Evolutionary conservation across 2,113 vertebrate genomes (phyloP).

Genomic region (Meleagris gallopavo): DNA sequence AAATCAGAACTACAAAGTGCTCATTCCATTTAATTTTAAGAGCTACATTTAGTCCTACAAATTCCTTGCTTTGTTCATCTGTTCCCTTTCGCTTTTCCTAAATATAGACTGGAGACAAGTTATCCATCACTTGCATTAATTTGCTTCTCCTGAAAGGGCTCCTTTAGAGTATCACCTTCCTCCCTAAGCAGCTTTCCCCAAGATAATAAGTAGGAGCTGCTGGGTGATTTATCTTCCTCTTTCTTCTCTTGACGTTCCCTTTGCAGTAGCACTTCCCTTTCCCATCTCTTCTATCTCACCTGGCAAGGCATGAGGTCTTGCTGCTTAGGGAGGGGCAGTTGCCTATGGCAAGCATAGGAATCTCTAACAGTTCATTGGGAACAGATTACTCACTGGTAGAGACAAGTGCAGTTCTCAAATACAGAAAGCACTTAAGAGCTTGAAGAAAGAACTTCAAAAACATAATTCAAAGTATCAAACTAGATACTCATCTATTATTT

Average conservation of each 20-base stretch:
- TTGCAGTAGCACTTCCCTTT: background rate
- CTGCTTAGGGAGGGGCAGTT: background rate
- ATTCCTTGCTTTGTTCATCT: background rate
- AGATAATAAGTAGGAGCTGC: background rate
- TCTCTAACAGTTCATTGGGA: background rate
- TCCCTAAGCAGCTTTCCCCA: background rate
- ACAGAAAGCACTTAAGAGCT: background rate
- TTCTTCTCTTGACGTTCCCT: background rate
- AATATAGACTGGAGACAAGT: background rate
- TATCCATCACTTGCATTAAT: background rate
- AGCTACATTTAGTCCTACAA: background rate
- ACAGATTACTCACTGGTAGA: background rate
- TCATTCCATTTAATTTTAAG: background rate
- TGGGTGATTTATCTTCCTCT: background rate
- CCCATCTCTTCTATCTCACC: background rate
- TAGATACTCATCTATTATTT: constrained; percentile 48
- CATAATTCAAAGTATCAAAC: background rate
- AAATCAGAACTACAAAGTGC: background rate
- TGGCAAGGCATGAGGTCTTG: background rate
- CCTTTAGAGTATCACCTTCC: background rate
- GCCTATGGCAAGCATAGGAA: background rate
- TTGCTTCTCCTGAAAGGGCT: background rate
- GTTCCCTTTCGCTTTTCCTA: background rate
- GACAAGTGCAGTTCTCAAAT: background rate
- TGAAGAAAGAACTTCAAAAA: background rate